Evolutionary conservation across 2,113 vertebrate species (phyloP).

Genomic region (Cavia aperea): DNA sequence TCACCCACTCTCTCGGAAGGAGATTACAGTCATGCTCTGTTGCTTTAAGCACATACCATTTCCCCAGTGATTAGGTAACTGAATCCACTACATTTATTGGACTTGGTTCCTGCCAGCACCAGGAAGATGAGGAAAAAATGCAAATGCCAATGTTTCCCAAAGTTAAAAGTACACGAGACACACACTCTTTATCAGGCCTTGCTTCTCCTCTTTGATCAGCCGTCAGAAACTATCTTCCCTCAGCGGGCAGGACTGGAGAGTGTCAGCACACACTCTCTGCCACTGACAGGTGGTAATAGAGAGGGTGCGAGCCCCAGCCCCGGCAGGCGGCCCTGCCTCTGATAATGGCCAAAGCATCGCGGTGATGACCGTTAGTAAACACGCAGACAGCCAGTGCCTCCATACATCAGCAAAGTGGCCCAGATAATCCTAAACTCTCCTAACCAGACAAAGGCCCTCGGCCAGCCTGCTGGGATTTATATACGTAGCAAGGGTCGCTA

Average conservation of each 20-base stretch:
- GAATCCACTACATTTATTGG: conserved; percentile 72
- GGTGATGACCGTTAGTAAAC: conserved; percentile 86
- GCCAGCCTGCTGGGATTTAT: conserved; percentile 75
- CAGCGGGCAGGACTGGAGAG: conserved; percentile 78
- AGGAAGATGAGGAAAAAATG: conserved; percentile 73
- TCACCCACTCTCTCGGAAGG: conserved; percentile 74
- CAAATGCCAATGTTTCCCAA: conserved; percentile 77
- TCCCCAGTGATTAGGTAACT: conserved; percentile 77
- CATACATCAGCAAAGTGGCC: conserved; percentile 84
- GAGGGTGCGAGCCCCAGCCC: conserved; percentile 85
- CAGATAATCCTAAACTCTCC: conserved; percentile 77
- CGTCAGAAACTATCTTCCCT: conserved; percentile 88
- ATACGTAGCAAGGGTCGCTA: conserved; percentile 73
- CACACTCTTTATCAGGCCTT: conserved; percentile 86
- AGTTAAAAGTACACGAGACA: conserved; percentile 84
- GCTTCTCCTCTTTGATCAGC: conserved; percentile 92
- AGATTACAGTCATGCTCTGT: conserved; percentile 77
- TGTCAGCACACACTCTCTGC: conserved; percentile 83
- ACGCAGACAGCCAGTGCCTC: conserved; percentile 76
- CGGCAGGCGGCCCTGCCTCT: conserved; percentile 82
- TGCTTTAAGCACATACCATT: conserved; percentile 78
- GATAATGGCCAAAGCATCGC: conserved; percentile 78
- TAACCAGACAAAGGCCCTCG: conserved; percentile 70
- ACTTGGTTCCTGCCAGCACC: conserved; percentile 78
- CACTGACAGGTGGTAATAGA: conserved; percentile 91